These are phyloP conservation scores for Gavia stellata DNA, from an alignment of 2,113 vertebrate species.

Conservation along the genomic window DNA sequence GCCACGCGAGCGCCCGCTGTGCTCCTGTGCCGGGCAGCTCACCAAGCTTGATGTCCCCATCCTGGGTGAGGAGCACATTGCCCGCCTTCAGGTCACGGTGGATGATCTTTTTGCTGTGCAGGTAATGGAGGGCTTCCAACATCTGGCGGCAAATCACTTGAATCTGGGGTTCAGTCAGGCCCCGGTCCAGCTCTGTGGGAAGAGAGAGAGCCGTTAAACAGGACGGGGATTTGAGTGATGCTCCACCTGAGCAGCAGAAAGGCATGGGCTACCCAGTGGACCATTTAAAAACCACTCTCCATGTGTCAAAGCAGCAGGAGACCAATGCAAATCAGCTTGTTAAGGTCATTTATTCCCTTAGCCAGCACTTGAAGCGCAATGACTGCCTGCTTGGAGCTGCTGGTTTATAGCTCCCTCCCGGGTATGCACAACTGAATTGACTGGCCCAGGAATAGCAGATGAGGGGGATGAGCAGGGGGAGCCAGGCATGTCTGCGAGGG, in stretches of 20 bases:
- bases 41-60: slow-evolving; percentile 95
- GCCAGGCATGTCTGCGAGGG: not conserved
- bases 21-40: not conserved
- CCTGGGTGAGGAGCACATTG: slow-evolving; percentile 90
- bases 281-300: not conserved
- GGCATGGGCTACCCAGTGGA: not conserved
- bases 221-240: rapidly evolving
- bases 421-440: not conserved
- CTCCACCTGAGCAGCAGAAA: not conserved
- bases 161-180: slow-evolving; percentile 90
- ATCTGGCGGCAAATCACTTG: slow-evolving; percentile 91
- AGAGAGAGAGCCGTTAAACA: not conserved
- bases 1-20: rapidly evolving
- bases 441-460: not conserved
- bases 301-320: not conserved
- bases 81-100: slow-evolving; percentile 97
- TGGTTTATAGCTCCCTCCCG: not conserved
- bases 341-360: not conserved
- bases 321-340: not conserved
- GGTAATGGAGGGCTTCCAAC: slow-evolving; percentile 89
- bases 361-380: not conserved
- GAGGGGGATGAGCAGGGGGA: not conserved
- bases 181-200: slow-evolving; percentile 87
- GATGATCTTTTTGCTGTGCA: slow-evolving; percentile 94
- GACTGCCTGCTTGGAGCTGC: not conserved